Conservation (phyloP, 2,113 vertebrate species). For the Hirundichthys speculiger region DNA sequence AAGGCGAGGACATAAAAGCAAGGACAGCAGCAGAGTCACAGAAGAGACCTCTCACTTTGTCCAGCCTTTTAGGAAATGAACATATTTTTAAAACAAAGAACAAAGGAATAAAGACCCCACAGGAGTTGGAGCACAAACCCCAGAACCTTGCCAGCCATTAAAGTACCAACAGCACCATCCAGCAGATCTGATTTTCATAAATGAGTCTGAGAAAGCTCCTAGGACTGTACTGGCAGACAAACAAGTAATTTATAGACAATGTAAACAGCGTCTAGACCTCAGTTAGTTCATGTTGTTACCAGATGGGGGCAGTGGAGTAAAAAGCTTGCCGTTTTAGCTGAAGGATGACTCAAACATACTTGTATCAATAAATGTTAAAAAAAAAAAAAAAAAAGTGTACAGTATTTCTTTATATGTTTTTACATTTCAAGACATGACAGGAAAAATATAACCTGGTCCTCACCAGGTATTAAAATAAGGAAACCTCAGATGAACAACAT, state of each 20-base stretch:
- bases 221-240: not conserved
- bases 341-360: constrained; percentile 16
- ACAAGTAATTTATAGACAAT: not conserved
- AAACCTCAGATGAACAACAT: too few relatives aligned
- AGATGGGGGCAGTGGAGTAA: constrained; percentile 50
- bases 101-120: not conserved
- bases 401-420: too few relatives aligned
- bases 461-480: too few relatives aligned
- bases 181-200: constrained; percentile 2
- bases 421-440: too few relatives aligned
- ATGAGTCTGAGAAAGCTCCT: constrained; percentile 1
- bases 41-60: constrained; percentile 8
- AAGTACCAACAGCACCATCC: not conserved
- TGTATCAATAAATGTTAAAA: constrained; percentile 48
- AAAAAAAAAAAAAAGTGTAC: not conserved
- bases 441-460: too few relatives aligned
- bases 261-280: not conserved
- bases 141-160: not conserved
- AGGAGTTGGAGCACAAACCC: not conserved
- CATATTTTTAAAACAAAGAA: not conserved
- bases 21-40: constrained; percentile 5
- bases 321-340: constrained; percentile 15
- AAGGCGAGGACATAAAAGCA: constrained; percentile 28
- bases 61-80: not conserved
- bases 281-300: constrained; percentile 33